Base-by-base conservation (phyloP, 2,113 vertebrate species). In the Saimiri boliviensis region DNA sequence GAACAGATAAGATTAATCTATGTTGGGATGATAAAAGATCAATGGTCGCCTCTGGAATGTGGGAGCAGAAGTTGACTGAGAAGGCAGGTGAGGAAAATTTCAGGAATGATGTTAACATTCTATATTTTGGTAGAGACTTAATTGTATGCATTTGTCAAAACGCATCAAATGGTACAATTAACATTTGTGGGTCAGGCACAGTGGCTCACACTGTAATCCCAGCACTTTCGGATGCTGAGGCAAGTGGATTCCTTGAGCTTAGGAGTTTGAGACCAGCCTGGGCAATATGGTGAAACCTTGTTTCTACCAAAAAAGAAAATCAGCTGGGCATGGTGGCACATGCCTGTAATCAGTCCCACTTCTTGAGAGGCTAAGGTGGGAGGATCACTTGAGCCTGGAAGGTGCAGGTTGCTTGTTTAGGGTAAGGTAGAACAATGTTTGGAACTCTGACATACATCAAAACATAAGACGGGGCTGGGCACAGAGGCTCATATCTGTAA, bases 401-500 rank as follows among this genome's bases (percentile, higher is more conserved):
- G 14, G 49, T 52, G 52, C 16, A 52, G 52, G 16, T 17, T 52
- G 52, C 52, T 52, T 45, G 13, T 89, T 40, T 79, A 45, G 6
- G 21, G 19, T 45, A 40, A 95, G 42, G 25, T 79, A 13, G 68
- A 68, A 68, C n/a, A 19, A 89, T 54, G 32, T 54, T 19, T 89
- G 63, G 47, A 86, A 83, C 40, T 68, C 32, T 71, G 76, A 96
- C 93, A 93, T 66, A 17, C 56, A 37, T 60, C 60, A 94, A 89
- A 90, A 83, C 25, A 52, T 52, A 52, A 52, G 52, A 52, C 14
- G 52, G 16, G 52, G 52, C 52, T 3, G 52, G 52, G 16, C 52
- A 52, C 52, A 52, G 5, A 17, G 16, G 52, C 52, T 52, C 52
- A 17, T 52, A 52, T 52, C 52, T 52, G 52, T 52, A 52, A 52